Evolutionary conservation across 2,888 invertebrate species (phyloP), one percentile per base, ranked within the genome.

Genomic region (Drosophila siamana): DNA sequence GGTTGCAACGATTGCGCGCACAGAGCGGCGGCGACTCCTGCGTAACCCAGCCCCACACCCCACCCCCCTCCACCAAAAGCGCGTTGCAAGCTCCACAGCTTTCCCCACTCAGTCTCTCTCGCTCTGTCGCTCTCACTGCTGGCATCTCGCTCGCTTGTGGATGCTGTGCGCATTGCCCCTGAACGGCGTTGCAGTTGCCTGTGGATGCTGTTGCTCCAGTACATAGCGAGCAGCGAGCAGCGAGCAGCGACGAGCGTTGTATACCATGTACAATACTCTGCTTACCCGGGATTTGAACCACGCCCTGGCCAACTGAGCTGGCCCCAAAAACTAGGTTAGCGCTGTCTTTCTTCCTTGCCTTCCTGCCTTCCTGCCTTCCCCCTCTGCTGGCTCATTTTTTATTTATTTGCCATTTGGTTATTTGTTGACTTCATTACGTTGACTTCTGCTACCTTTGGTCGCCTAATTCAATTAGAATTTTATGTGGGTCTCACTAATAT

Each of bases 241-340:
- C n/a, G n/a, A n/a, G n/a, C 33, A 28, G 30, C 57, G 54, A 44
- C n/a, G n/a, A n/a, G n/a, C n/a, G n/a, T n/a, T n/a, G 41, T 60
- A 63, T 60, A 60, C 43, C 36, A 55, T 41, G 52, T 40, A 63
- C n/a, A n/a, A n/a, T n/a, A n/a, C n/a, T n/a, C 40, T 54, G 86
- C 64, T 84, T 85, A 88, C 89, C 84, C 87, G 84, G 84, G 84
- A 88, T 85, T 87, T 76, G 80, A 85, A 85, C 85, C 85, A 85
- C 85, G 85, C 85, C 85, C 85, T 85, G 85, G 65, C 86, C 80
- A 83, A 85, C 68, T 63, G 65, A 70, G 78, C 78, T 74, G 74
- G 46, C 69, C 73, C 69, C 73, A 55, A 83, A 83, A 83, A 86
- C 86, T 83, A 83, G 83, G 83, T 88, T 83, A 83, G 67, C 78